Evolutionary conservation across 2,888 invertebrate genomes (phyloP), one percentile per base, ranked within the genome.

Genomic region (Phalera bucephala): DNA sequence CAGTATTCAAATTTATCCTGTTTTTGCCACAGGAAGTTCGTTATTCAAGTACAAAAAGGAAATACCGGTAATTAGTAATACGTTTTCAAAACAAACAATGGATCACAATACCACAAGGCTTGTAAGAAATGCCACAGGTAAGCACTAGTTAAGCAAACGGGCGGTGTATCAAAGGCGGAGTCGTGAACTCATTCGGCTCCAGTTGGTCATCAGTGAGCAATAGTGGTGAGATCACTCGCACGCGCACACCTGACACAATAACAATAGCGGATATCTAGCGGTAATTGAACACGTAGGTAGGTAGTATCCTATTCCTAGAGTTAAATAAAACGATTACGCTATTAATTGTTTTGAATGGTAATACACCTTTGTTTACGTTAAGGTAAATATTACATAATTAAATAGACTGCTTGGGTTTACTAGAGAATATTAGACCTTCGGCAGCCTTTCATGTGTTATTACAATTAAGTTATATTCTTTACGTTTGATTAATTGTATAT

Each of bases 151-250:
- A 3, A 17, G 5, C 3, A 5, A 17, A 17, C 5, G 17, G 55
- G 59, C 55, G 55, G 64, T 55, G 33, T 42, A 64, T 60, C 64
- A 63, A 59, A 63, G 40, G 50, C 41, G 52, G 53, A 63, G 68
- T 72, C 69, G 62, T 76, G 77, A 75, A 78, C 74, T 76, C 76
- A 78, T 67, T 67, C 56, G 64, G 64, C 63, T 60, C 73, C 73
- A 72, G 72, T 77, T 76, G 78, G 75, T 77, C 79, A 77, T 72
- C 71, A 74, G 72, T 85, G 83, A 85, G 85, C 84, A 83, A 84
- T 77, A 68, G 61, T 63, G 76, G 75, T 86, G 86, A 85, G 82
- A 79, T 86, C 86, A 86, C 60, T 67, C 52, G 56, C 58, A 64
- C 69, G 75, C 77, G 73, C 58, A 64, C 67, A 60, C 64, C 66